These are phyloP conservation scores for Pseudomyrmex gracilis DNA, from an alignment of 1,140 invertebrate species.

Conservation along the genomic window DNA sequence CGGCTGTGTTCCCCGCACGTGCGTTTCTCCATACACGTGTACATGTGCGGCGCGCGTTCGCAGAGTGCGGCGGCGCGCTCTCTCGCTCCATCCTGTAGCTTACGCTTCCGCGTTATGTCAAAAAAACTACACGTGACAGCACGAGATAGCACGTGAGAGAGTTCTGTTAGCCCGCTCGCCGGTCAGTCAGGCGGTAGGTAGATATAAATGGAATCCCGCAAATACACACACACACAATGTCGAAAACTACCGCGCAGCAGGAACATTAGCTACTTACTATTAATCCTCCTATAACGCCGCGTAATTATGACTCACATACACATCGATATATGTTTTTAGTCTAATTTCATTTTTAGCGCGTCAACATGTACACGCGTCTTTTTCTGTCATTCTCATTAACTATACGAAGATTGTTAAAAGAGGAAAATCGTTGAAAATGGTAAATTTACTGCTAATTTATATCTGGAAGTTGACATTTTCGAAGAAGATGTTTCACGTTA, in stretches of 20 bases:
- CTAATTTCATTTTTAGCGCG: no score
- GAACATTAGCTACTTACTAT: background rate
- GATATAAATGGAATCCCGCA: conserved; percentile 29
- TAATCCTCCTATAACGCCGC: no score
- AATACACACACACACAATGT: background rate
- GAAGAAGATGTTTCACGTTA: no score
- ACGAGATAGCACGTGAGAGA: conserved; percentile 40
- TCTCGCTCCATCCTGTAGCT: conserved; percentile 5
- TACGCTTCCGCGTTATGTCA: conserved; percentile 46
- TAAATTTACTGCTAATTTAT: no score
- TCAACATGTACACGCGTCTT: no score
- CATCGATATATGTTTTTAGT: no score
- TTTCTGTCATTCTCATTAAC: no score
- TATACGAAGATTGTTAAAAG: no score
- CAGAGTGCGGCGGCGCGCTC: no score
- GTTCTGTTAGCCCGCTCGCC: conserved; percentile 25
- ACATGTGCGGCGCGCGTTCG: background rate
- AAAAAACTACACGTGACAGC: conserved; percentile 49
- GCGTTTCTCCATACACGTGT: conserved; percentile 9
- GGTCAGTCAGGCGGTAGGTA: conserved; percentile 9
- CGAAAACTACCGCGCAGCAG: background rate
- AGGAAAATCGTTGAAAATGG: no score
- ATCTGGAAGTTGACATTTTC: no score
- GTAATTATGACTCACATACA: no score
- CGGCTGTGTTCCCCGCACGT: conserved; percentile 33